Evolutionary conservation across 92 coral and sea anemone species (phyloP), one percentile per base, ranked within the genome.

Genomic region (Zoanthus solanderi): DNA sequence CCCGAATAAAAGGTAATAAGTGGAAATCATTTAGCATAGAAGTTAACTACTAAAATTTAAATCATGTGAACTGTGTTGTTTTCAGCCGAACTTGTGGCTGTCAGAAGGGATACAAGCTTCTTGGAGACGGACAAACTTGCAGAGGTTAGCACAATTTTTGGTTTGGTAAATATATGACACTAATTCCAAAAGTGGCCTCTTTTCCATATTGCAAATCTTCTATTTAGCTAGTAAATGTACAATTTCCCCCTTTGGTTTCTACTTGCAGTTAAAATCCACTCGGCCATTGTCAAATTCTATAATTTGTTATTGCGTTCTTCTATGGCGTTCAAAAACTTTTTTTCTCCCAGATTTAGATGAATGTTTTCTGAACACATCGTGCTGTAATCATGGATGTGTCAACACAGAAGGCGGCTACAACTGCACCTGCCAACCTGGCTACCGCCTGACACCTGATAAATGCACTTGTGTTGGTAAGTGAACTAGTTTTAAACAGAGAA

Each of bases 391-490:
- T 34, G 91, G 45, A 0, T 97, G 99, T 78, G 79, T 82, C 66
- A 97, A 97, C 90, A 90, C 92, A 1, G 96, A 95, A 23, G 99
- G 99, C 11, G 89, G 95, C 48, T 97, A 95, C 77, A 93, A 91
- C 83, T 97, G 99, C 42, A 89, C 96, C 10, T 97, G 99, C 74
- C 83, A 50, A 11, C 89, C 84, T 0, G 99, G 99, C 18, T 96
- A 88, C 91, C 54, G 85, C 23, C 86, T 92, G 80, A 91, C 88
- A 14, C 32, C 83, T 67, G 94, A 94, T 79, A 92, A 90, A 63
- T 97, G 99, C 72, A 95, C 98, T 23, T 97, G 99, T 79, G 89
- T 87, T 65, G 99, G 99, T 97, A 53, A 71, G 95, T 90, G 4
- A 15, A 13, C 72, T 29, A 10, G 7, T 63, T 4, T 16, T 60